phyloP scores from a whole-genome alignment of 1,140 invertebrate species.

The Drepana arcuata region DNA sequence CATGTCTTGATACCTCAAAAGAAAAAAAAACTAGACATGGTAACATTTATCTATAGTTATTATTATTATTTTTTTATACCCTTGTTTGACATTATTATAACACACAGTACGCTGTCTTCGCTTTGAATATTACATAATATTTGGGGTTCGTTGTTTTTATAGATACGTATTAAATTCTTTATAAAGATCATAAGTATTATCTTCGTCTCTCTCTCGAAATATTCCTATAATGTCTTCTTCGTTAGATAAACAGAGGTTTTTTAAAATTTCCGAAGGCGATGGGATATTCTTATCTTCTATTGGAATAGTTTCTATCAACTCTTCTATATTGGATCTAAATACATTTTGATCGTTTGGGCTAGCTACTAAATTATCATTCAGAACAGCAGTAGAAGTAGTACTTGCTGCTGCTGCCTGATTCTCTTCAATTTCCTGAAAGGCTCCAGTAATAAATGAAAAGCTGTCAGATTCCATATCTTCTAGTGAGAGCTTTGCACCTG shows the following conservation, averaged over 20 bases:
- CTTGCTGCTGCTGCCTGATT: conserved; percentile 4
- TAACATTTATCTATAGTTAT: no score
- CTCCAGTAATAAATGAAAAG: conserved; percentile 46
- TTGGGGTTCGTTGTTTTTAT: conserved; percentile 7
- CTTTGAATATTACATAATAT: neutral
- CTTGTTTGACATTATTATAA: no score
- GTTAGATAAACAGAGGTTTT: conserved; percentile 67
- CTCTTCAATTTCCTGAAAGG: conserved; percentile 18
- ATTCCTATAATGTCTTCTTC: conserved; percentile 28
- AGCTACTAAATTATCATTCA: neutral
- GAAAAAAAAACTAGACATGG: no score
- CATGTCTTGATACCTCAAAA: no score
- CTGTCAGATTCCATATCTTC: conserved; percentile 62
- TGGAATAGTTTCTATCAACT: conserved; percentile 42
- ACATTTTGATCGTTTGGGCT: conserved; percentile 7
- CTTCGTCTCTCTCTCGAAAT: conserved; percentile 11
- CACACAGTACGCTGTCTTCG: no score
- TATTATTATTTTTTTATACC: no score
- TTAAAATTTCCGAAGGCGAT: conserved; percentile 68
- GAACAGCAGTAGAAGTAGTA: conserved; percentile 6
- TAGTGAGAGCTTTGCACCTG: conserved; percentile 53
- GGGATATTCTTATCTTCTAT: conserved; percentile 52
- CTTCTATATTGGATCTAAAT: conserved; percentile 32
- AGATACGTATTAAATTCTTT: conserved; percentile 30
- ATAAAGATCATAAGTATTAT: conserved; percentile 15